A percentile compares a stretch with the other conserved stretches of the same genome.
phyloP scores from a whole-genome alignment of 2,888 invertebrate species.

The Pristionchus mayeri region DNA sequence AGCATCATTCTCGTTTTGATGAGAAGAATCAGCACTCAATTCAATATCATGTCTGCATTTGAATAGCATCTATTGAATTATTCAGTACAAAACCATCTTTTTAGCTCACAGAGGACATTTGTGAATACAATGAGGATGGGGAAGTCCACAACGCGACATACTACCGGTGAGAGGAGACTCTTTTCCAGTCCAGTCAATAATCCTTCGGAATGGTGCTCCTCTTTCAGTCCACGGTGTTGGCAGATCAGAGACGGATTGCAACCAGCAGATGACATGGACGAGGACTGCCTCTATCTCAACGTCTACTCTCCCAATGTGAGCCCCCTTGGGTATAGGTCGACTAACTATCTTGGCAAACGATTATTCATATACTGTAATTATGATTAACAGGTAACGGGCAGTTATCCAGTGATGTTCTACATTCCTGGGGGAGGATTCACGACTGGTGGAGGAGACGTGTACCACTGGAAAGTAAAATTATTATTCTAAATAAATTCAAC shows the following conservation, averaged over 20 bases:
- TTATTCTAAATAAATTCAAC: background rate
- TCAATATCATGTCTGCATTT: no score
- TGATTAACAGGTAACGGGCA: background rate
- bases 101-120: conserved; percentile 3
- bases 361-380: no score
- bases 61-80: background rate
- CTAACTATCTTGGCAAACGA: no score
- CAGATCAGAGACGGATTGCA: background rate
- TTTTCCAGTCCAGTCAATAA: no score
- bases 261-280: background rate
- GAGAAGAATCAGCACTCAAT: background rate
- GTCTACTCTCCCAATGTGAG: background rate
- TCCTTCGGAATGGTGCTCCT: no score
- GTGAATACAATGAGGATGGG: background rate
- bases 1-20: background rate
- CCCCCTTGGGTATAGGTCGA: background rate
- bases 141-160: background rate
- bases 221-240: conserved; percentile 38
- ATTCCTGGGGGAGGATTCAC: background rate
- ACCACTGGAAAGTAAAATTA: background rate
- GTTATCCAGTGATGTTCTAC: conserved; percentile 1
- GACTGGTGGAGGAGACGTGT: background rate
- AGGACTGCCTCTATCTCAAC: conserved; percentile 48
- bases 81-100: background rate
- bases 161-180: background rate